Evolutionary conservation across 2,797 vertebrate species (phyloP), one percentile per base, ranked within the genome.

Genomic region (Rallus crepitans): DNA sequence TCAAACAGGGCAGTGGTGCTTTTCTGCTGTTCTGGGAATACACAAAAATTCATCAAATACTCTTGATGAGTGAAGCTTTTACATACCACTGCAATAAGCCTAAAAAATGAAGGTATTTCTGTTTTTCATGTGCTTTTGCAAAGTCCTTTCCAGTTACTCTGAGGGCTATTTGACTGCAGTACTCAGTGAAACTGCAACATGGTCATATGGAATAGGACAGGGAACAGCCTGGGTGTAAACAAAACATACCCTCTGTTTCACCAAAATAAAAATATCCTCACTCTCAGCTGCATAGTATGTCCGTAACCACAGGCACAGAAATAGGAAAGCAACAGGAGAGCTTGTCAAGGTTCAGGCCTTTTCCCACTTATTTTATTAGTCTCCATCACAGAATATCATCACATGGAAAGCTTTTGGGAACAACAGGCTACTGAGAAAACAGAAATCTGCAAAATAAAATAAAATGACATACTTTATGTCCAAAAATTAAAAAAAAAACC

Each of bases 361-460:
- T 95, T 94, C 93, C 77, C 92, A 57, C 27, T 89, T 87, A 75
- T 30, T 94, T 96, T 91, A 94, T 90, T 92, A 39, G 50, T 71
- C 63, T 85, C 27, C 11, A 77, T 73, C 45, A 72, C 19, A 55
- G 64, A 4, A 17, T 77, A 52, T 64, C 73, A 85, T 82, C 14
- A 40, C 64, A 89, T 11, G 37, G 50, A 77, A 93, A 82, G 21
- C 8, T 72, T 84, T 75, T 64, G 52, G 48, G 37, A 75, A 80
- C 19, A 89, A 28, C 3, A 90, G 73, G 60, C 66, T 84, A 70
- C 70, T 70, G 81, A 76, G 50, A 79, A 87, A 27, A 89, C 2
- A 72, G n/a, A 33, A 72, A 15, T 50, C 23, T 72, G 80, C 23
- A 82, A 89, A 90, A 82, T 20, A 68, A 82, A 88, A 84, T 63